These are phyloP conservation scores for Silvanus unidentatus DNA, from an alignment of 2,888 invertebrate species.

Conservation along the genomic window DNA sequence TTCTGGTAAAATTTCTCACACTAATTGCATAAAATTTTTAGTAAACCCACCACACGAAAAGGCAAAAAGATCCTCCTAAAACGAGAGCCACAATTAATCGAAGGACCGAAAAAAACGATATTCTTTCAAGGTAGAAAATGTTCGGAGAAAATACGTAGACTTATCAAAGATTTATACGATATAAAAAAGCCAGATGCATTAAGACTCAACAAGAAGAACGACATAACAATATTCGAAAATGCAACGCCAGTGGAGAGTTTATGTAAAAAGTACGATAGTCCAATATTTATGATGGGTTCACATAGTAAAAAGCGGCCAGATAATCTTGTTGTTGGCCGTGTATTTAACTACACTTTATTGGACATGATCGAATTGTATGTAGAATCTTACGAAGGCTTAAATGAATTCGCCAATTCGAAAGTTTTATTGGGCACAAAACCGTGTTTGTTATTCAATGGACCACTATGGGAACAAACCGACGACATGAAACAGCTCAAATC, in stretches of 20 bases:
- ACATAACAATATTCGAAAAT: constrained; percentile 90
- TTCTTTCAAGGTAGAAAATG: constrained; percentile 82
- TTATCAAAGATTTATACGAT: constrained; percentile 80
- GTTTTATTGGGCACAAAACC: constrained; percentile 72
- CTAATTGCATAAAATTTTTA: constrained; percentile 40
- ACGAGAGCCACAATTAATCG: constrained; percentile 81
- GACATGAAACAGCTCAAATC: constrained; percentile 81
- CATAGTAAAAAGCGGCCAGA: constrained; percentile 94
- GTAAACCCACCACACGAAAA: constrained; percentile 83
- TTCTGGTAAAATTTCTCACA: constrained; percentile 6
- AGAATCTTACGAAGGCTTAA: constrained; percentile 71
- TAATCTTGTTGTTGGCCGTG: constrained; percentile 83
- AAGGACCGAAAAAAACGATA: constrained; percentile 78
- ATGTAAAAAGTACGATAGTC: constrained; percentile 77
- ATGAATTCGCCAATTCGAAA: constrained; percentile 70
- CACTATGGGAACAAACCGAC: constrained; percentile 77
- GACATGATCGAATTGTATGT: constrained; percentile 97
- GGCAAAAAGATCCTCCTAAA: constrained; percentile 79
- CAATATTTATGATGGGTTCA: constrained; percentile 85
- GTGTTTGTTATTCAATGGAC: constrained; percentile 85
- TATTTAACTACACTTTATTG: constrained; percentile 81
- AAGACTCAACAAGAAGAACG: constrained; percentile 74
- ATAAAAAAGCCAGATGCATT: constrained; percentile 82
- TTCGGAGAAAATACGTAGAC: constrained; percentile 61
- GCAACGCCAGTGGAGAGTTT: constrained; percentile 70